Conservation (phyloP, 2,888 invertebrate species). For the Tillus elongatus region DNA sequence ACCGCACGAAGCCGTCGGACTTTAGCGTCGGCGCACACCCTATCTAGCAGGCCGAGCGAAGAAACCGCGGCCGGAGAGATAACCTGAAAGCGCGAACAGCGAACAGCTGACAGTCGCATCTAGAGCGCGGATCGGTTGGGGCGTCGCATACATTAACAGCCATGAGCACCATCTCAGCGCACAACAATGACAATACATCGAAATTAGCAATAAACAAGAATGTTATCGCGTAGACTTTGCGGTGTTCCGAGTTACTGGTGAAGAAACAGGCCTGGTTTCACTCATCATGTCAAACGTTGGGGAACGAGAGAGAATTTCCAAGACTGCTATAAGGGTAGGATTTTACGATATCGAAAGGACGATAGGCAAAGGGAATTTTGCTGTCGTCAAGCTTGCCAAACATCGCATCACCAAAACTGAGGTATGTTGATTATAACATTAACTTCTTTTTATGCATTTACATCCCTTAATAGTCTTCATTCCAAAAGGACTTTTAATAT, state of each 20-base stretch:
- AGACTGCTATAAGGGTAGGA: conserved; percentile 75
- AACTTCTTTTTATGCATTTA: no score
- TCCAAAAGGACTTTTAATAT: no score
- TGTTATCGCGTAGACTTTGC: conserved; percentile 14
- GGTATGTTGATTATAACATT: conserved; percentile 55
- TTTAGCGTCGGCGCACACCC: no score
- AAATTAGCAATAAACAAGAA: conserved; percentile 35
- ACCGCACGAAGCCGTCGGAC: no score
- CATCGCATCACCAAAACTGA: conserved; percentile 98
- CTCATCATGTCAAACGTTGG: conserved; percentile 15
- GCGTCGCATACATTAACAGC: no score
- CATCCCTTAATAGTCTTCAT: no score
- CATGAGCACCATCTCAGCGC: conserved; percentile 24
- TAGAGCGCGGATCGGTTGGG: conserved; percentile 24
- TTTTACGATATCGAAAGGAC: conserved; percentile 97
- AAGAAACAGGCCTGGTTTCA: conserved; percentile 6
- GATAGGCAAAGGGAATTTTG: conserved; percentile 98
- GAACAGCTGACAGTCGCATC: conserved; percentile 31
- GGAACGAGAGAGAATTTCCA: conserved; percentile 38
- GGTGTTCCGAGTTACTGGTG: no score
- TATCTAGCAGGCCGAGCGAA: no score
- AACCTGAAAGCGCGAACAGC: conserved; percentile 12
- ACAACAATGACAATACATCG: conserved; percentile 36
- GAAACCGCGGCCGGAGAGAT: no score
- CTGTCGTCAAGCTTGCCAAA: conserved; percentile 94